Base-by-base conservation (phyloP, 2,113 vertebrate species). In the Ictalurus punctatus region DNA sequence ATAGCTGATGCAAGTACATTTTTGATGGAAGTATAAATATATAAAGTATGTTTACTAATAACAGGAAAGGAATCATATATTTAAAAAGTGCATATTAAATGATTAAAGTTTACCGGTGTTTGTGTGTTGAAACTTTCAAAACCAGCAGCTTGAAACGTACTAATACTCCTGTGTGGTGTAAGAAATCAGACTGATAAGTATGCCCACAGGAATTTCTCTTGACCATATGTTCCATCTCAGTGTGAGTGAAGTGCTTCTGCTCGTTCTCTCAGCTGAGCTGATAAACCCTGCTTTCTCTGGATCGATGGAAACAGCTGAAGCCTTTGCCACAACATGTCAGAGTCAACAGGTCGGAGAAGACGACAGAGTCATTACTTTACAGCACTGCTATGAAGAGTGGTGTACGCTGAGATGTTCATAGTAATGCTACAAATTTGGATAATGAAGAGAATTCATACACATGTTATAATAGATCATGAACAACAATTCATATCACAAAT, bases 1-100 rank as follows among this genome's bases (percentile, higher is more conserved):
- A 97, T 88, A 95, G 97, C 90, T 94, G 93, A 85, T 91, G 95
- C 73, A 97, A 96, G 92, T 93, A 93, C 0, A 0, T 96, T 12
- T 80, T 97, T 52, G 48, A 52, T 52, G 48, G 97, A 93, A 96
- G 92, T 82, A 16, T 25, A 71, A 13, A 58, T 4, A 59, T 6
- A 12, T 58, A 13, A 52, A 9, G 7, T 1, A 14, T 2, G 3
- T 67, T 84, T 40, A 63, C 10, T 63, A 21, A 74, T 40, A 52
- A 52, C 48, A 74, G 71, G 71, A 40, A 74, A 74, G 17, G 34
- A 74, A 74, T 40, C 1, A 40, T 40, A 40, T 21, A 19, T 40
- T 19, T 74, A 19, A 71, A 71, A 37, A 3, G 21, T 23, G 16
- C 30, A 25, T 63, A 14, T 25, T 7, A 58, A n/a, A 30, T 34